Evolutionary conservation across 2,888 invertebrate genomes (phyloP), one percentile per base, ranked within the genome.

Genomic region (Chaetogeoica ovagalla): DNA sequence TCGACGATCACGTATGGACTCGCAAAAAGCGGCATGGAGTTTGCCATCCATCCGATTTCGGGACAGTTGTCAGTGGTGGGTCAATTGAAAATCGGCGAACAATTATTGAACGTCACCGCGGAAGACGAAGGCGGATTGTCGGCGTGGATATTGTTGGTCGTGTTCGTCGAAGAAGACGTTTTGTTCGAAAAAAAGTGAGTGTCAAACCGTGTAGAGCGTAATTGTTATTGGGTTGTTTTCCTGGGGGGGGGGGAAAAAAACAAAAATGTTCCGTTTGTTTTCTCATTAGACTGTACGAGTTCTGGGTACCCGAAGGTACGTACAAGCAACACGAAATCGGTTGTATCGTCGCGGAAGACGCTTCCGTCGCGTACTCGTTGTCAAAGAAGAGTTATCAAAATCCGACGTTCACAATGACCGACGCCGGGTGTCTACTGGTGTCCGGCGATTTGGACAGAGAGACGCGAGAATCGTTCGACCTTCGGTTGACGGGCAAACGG

Each of bases 401-500:
- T 11, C 81, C 83, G 0, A 85, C 88, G 68, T 84, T 79, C 55
- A 15, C 62, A 0, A 91, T 91, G n/a, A 88, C 90, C 0, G 85
- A 88, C 8, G 90, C 90, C 17, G 94, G 94, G 0, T 89, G 91
- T 1, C 87, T 94, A 15, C 91, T 90, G 84, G 91, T 93, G 0
- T 90, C 91, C 83, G 94, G 94, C 0, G 89, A 90, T 83, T 86
- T 95, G n/a, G 94, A 95, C 84, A 89, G 94, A 68, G 94, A 95
- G 86, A 88, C 87, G 39, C 89, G 89, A 83, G 90, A 92, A 75
- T 90, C 90, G 83, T 94, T 93, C 84, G 88, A 89, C 11, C 90
- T 95, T 71, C 89, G 91, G 72, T 91, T 94, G 0, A 88, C 92
- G 48, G 79, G 79, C 23, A 79, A 79, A 62, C 21, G 79, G 7